Evolutionary conservation across 1,140 invertebrate genomes (phyloP).

Genomic region (Elymnias hypermnestra): DNA sequence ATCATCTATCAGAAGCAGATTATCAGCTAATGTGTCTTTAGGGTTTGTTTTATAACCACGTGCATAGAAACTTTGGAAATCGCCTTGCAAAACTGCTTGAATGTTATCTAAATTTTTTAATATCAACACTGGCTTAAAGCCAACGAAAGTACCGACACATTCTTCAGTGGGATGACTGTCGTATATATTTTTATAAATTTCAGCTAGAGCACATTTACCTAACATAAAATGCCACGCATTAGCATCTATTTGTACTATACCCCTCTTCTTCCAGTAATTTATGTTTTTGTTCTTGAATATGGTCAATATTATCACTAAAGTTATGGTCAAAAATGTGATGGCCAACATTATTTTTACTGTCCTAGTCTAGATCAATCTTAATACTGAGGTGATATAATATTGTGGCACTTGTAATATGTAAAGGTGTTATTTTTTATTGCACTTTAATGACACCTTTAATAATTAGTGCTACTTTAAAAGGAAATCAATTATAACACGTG

Average conservation of each 20-base stretch:
- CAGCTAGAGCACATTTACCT: constrained; percentile 3
- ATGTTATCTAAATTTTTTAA: constrained; percentile 70
- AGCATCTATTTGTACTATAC: constrained; percentile 6
- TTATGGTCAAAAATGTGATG: background rate
- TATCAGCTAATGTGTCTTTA: constrained; percentile 53
- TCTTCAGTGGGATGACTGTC: constrained; percentile 3
- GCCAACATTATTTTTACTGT: background rate
- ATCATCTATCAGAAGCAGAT: constrained; percentile 52
- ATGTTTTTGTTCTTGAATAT: background rate
- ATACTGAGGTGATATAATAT: background rate
- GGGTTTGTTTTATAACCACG: constrained; percentile 40
- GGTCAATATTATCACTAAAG: background rate
- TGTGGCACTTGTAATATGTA: background rate
- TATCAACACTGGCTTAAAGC: constrained; percentile 27
- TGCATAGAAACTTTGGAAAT: constrained; percentile 66
- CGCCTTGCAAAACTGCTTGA: constrained; percentile 69
- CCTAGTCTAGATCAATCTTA: background rate
- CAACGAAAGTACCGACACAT: constrained; percentile 12
- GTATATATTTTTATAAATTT: constrained; percentile 12
- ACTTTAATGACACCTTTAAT: background rate
- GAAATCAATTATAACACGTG: background rate
- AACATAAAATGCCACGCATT: constrained; percentile 9
- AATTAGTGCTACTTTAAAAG: background rate
- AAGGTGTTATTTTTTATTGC: background rate
- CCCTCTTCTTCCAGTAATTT: constrained; percentile 8